Evolutionary conservation across 2,888 invertebrate species (phyloP), one percentile per base, ranked within the genome.

Genomic region (Drosophila parthenogenetica): DNA sequence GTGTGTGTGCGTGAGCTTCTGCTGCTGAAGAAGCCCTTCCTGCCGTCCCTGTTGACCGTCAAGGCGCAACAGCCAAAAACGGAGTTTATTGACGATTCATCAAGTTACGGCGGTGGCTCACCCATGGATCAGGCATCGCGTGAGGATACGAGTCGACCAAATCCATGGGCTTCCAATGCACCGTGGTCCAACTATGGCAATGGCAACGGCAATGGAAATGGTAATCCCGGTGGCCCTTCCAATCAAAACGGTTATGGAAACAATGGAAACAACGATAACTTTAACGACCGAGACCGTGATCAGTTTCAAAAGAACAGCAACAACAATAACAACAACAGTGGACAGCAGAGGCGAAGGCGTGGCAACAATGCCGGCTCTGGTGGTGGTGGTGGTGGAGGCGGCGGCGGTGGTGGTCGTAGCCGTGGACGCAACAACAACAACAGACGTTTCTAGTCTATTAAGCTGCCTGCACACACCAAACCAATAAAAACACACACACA

Each of bases 1-100:
- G 90, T 92, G 16, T 91, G 86, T 66, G 91, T 91, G 37, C 83
- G 89, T 2, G 91, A 92, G 48, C 59, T 91, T 43, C 53, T 90
- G 51, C 77, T 83, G 29, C 72, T 91, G 1, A 91, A 90, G 65
- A 90, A 91, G 53, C 89, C 91, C 45, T 91, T 90, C 70, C 82
- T 90, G 73, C 89, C 91, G 17, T 88, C 90, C 10, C 69, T 92
- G 58, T 62, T 92, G 13, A 73, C 87, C 11, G 64, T 90, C 3
- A 92, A 92, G 74, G 82, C 91, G 8, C 89, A 88, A 42, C 87
- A 88, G 43, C 91, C 89, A 13, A 89, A 75, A 37, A 78, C 76
- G 0, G 78, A 90, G 37, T 80, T 82, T 32, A 59, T 81, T 25
- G 79, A 83, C 11, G 87, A 86, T 4, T 51, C 66, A 1, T 7